Base-by-base conservation (phyloP, 2,797 vertebrate species). In the Tapirus indicus region DNA sequence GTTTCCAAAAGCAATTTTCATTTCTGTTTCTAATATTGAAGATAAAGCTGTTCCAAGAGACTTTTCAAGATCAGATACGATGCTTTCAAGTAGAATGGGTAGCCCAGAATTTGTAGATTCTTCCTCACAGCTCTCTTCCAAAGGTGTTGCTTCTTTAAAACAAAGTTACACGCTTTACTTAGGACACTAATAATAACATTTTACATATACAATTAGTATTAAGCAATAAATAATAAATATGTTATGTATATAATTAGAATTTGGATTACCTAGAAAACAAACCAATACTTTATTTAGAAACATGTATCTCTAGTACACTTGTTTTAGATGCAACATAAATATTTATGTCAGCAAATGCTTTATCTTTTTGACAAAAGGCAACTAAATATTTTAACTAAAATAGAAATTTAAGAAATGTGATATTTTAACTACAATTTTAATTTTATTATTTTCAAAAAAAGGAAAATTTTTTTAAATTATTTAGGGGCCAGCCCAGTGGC, bases 11-110 rank as follows among this genome's bases (percentile, higher is more conserved):
- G 97, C 99, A 3, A 99, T 99, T 98, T 99, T 99, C 99, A 99
- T 99, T 98, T 99, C 99, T 32, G 98, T 99, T 98, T 99, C 99
- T 89, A 99, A 98, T 97, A 99, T 99, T 78, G 98, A 99, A 75
- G 99, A 99, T 94, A 99, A 99, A 96, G 98, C 99, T 97, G 98
- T 98, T 98, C 97, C 99, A 94, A 99, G 99, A 97, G 98, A 99
- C 91, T 98, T 99, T 96, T 99, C 99, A 56, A 99, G 97, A 49
- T 99, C 97, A 95, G 97, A 98, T 93, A 99, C 95, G 86, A 99
- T 98, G 95, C 41, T 82, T 78, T 98, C 98, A 68, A 99, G 98
- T 49, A 6, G 94, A 38, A 98, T 90, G 77, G 95, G 82, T 3
- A 91, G 54, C 56, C 78, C 85, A 91, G 97, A 74, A 80, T 93